Conservation (phyloP, 2,113 vertebrate species). For the Atherinomorus stipes region DNA sequence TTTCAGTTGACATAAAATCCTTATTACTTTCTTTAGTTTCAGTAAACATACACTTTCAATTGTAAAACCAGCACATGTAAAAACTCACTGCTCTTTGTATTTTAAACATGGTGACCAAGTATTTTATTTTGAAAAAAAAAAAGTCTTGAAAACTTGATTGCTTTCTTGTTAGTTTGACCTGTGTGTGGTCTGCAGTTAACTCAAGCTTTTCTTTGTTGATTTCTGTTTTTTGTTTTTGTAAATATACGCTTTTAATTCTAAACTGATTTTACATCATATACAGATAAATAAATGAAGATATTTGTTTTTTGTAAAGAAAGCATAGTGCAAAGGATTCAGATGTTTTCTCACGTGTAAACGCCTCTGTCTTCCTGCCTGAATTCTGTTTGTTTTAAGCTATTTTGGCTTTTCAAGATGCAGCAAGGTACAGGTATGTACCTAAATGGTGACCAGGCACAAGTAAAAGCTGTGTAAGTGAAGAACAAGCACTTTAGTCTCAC, state of each 20-base stretch:
- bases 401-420: constrained; percentile 25
- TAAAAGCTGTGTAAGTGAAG: constrained; percentile 50
- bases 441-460: constrained; percentile 28
- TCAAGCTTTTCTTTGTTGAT: constrained; percentile 48
- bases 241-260: constrained; percentile 62
- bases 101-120: constrained; percentile 19
- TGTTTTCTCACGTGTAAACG: constrained; percentile 45
- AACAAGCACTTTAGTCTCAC: constrained; percentile 69
- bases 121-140: constrained; percentile 44
- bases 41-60: constrained; percentile 34
- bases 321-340: constrained; percentile 25
- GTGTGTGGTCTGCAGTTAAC: constrained; percentile 30
- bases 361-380: constrained; percentile 54
- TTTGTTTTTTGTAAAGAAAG: constrained; percentile 26
- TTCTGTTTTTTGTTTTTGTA: constrained; percentile 56
- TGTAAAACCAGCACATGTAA: constrained; percentile 43
- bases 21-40: constrained; percentile 40
- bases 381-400: constrained; percentile 40
- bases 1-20: constrained; percentile 27
- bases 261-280: constrained; percentile 53
- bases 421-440: constrained; percentile 31
- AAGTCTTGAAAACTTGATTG: constrained; percentile 29
- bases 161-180: constrained; percentile 48
- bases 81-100: constrained; percentile 33
- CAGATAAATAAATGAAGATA: constrained; percentile 32